phyloP scores from a whole-genome alignment of 2,797 vertebrate genomes.

The Halcyon leucocephala region DNA sequence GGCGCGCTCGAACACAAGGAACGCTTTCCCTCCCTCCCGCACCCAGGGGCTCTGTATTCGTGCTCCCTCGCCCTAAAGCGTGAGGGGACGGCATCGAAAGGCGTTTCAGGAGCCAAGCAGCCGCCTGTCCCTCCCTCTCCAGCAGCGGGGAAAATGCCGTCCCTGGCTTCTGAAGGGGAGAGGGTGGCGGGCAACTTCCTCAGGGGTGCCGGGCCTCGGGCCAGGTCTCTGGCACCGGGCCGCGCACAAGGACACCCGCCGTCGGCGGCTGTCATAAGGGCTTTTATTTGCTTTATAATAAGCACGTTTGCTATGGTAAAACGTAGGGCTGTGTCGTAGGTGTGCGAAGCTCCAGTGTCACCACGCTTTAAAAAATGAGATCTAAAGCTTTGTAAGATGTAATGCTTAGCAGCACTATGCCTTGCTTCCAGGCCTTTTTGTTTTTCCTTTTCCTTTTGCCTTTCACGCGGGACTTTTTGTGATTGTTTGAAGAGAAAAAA shows the following conservation, averaged over 20 bases:
- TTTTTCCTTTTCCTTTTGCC: not conserved
- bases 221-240: rapidly evolving
- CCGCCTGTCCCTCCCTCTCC: too few relatives aligned
- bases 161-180: too few relatives aligned
- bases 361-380: not conserved
- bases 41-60: rapidly evolving
- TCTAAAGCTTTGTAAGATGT: not conserved
- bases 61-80: not conserved
- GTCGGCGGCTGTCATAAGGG: rapidly evolving
- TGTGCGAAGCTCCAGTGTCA: too few relatives aligned
- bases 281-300: not conserved
- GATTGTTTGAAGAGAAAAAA: not conserved
- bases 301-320: rapidly evolving
- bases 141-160: rapidly evolving
- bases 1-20: rapidly evolving
- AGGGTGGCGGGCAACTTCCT: too few relatives aligned
- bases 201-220: rapidly evolving
- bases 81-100: too few relatives aligned
- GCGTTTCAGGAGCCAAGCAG: too few relatives aligned
- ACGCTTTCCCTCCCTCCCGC: not conserved
- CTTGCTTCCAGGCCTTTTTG: not conserved
- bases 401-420: not conserved
- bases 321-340: rapidly evolving
- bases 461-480: not conserved
- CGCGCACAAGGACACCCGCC: rapidly evolving